These are phyloP conservation scores for Dinothrombium tinctorium DNA, from an alignment of 1,140 invertebrate genomes.

Conservation along the genomic window DNA sequence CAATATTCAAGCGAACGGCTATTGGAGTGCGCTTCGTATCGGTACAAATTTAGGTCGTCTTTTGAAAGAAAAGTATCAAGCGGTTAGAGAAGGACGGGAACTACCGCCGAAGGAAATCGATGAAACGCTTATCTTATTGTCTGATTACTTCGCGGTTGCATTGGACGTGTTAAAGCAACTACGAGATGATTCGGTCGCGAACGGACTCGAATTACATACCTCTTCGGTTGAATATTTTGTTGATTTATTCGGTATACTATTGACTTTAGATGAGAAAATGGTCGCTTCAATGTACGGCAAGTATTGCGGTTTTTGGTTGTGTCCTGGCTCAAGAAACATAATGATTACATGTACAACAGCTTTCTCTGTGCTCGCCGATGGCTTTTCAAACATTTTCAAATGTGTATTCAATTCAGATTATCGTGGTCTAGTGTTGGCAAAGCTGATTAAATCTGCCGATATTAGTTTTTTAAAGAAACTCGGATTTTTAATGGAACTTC, in stretches of 20 bases:
- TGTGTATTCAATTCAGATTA: not conserved
- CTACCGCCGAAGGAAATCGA: not conserved
- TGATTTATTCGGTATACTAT: not conserved
- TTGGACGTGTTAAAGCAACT: not conserved
- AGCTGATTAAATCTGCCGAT: constrained; percentile 1
- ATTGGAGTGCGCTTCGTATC: constrained; percentile 2
- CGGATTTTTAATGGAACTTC: not conserved
- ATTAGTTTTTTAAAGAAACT: not conserved
- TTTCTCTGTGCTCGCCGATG: not conserved
- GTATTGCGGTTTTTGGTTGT: constrained; percentile 4
- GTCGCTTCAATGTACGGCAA: not conserved
- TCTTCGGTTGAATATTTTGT: constrained; percentile 1
- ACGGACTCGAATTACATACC: not conserved
- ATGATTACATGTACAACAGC: not conserved
- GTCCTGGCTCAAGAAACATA: not conserved
- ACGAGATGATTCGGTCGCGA: not conserved
- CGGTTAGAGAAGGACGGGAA: not conserved
- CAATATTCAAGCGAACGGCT: constrained; percentile 9
- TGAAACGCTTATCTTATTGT: not conserved
- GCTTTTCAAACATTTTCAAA: not conserved
- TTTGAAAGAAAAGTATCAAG: not conserved
- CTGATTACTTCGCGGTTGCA: not conserved
- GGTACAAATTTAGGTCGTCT: not conserved
- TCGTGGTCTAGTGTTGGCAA: not conserved
- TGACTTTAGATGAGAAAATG: not conserved